A percentile compares a stretch with the other conserved stretches of the same genome.
phyloP scores from a whole-genome alignment of 2,113 vertebrate genomes.

The Crotalus viridis region DNA sequence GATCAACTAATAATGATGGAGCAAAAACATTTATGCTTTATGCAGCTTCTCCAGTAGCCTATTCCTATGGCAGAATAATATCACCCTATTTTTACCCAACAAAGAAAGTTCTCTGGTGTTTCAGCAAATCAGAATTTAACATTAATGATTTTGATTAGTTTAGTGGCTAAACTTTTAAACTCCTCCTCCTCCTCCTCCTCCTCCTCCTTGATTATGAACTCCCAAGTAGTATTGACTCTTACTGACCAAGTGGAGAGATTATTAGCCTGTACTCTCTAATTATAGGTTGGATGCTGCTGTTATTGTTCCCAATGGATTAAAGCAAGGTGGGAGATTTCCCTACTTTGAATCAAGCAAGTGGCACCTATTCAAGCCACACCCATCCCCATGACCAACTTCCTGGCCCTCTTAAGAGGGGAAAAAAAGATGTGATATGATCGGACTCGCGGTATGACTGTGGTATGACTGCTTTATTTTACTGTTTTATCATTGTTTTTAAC shows the following conservation, averaged over 20 bases:
- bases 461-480: too few relatives aligned
- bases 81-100: not conserved
- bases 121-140: not conserved
- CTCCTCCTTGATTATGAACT: not conserved
- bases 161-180: not conserved
- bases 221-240: not conserved
- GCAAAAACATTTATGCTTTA: not conserved
- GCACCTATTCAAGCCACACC: not conserved
- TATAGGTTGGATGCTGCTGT: not conserved
- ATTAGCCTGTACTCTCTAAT: not conserved
- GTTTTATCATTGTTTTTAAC: too few relatives aligned
- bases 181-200: too few relatives aligned
- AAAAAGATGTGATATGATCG: conserved; percentile 17
- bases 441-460: too few relatives aligned
- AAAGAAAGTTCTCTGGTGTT: not conserved
- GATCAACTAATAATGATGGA: not conserved
- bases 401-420: not conserved
- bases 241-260: not conserved
- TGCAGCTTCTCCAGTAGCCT: not conserved
- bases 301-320: not conserved
- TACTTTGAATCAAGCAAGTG: not conserved
- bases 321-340: too few relatives aligned
- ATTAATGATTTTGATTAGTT: not conserved
- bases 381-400: not conserved
- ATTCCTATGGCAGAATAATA: not conserved